Conservation (phyloP, 1,140 invertebrate genomes). For the Drosophila chauvacae region DNA sequence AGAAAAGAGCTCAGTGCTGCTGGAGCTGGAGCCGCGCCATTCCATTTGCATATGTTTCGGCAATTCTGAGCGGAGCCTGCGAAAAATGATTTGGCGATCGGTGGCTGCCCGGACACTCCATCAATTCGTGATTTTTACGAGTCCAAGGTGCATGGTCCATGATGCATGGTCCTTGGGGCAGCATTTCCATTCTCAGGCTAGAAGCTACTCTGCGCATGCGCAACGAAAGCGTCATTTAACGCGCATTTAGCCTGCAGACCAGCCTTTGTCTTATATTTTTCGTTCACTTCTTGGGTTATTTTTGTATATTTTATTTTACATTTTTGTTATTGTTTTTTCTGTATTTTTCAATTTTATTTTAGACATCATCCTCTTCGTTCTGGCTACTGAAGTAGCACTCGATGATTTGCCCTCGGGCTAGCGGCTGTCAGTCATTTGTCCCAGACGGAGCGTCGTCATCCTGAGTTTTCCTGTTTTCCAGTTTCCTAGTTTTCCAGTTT, state of each 20-base stretch:
- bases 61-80: slow-evolving; percentile 70
- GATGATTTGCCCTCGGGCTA: slow-evolving; percentile 53
- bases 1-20: slow-evolving; percentile 2
- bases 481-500: slow-evolving; percentile 1
- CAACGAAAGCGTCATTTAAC: slow-evolving; percentile 83
- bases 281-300: neutral
- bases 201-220: slow-evolving; percentile 57
- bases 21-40: slow-evolving; percentile 23
- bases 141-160: slow-evolving; percentile 67
- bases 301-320: neutral
- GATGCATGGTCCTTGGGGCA: slow-evolving; percentile 21
- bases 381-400: slow-evolving; percentile 80
- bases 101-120: slow-evolving; percentile 76
- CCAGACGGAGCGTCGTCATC: slow-evolving; percentile 60
- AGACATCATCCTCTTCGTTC: slow-evolving; percentile 56
- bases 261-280: slow-evolving; percentile 32
- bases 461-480: slow-evolving; percentile 13
- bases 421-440: slow-evolving; percentile 78
- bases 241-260: slow-evolving; percentile 68
- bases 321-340: slow-evolving; percentile 9
- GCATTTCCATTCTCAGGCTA: slow-evolving; percentile 17
- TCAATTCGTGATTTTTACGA: slow-evolving; percentile 85
- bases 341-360: slow-evolving; percentile 34
- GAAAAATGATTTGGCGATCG: slow-evolving; percentile 84
- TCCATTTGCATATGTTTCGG: slow-evolving; percentile 81